Base-by-base conservation (phyloP, 2,888 invertebrate species). In the Xestia xanthographa region DNA sequence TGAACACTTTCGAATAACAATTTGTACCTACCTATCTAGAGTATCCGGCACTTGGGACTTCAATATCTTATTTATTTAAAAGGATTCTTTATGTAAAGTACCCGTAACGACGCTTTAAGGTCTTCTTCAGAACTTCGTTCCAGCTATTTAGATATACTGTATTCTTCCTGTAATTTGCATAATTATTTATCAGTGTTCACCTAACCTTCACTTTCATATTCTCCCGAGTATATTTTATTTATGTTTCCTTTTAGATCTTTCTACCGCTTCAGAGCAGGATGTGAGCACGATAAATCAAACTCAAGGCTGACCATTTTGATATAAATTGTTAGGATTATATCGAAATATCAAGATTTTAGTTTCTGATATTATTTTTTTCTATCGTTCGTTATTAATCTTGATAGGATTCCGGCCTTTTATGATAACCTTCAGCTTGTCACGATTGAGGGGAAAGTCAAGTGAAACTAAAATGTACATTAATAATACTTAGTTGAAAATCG, bases 61-160 rank as follows among this genome's bases (percentile, higher is more conserved):
- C 53, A 76, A 77, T 77, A 67, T 56, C 45, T 68, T 83, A 83
- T 79, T 83, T 77, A 85, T 70, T 63, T 41, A 75, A 65, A 70
- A 65, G 58, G 66, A 79, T 73, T 73, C 53, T 75, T 69, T 79
- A 75, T 60, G 68, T 22, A 82, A 82, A 85, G 34, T 63, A 53
- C 22, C n/a, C 22, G 50, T 85, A 82, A 86, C 74, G 77, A 82
- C 60, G 29, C 83, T 86, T 79, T 74, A 72, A 66, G 45, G 74
- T 63, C 63, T 69, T 71, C 63, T 63, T 74, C 22, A 22, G 53
- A 72, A 83, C 38, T 79, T 82, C 67, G 65, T 83, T 83, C 62
- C 34, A 75, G 38, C 66, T 20, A 72, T 83, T 87, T 62, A 14
- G 50, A 38, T 53, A 67, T 41, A 41, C 1, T 38, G 72, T 12